Conservation (phyloP, 2,797 vertebrate genomes). For the Sebastes glaucus region DNA sequence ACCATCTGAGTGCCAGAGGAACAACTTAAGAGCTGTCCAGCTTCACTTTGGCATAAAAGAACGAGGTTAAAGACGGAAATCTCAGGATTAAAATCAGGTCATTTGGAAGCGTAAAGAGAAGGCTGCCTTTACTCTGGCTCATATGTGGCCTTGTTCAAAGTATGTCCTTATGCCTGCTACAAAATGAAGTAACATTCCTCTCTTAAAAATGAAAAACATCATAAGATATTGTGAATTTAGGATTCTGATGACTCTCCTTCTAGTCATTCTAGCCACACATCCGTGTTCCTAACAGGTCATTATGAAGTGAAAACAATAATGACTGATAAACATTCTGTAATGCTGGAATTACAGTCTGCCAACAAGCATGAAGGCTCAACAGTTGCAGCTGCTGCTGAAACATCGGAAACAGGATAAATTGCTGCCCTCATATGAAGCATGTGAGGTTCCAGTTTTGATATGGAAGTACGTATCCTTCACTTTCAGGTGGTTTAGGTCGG, state of each 20-base stretch:
- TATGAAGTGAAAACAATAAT: neutral
- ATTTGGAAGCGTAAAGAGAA: neutral
- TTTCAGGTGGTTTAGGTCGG: neutral
- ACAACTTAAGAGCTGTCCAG: neutral
- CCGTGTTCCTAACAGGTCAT: neutral
- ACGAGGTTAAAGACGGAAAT: neutral
- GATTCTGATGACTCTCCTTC: neutral
- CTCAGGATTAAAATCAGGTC: conserved; percentile 4
- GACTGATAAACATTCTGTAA: neutral
- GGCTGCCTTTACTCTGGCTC: neutral
- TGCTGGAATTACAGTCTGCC: neutral
- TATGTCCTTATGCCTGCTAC: neutral
- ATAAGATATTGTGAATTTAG: neutral
- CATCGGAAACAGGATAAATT: neutral
- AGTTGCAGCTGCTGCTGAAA: neutral
- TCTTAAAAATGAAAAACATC: neutral
- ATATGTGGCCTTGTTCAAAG: neutral
- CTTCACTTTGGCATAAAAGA: neutral
- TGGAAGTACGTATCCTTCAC: neutral
- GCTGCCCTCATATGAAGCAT: neutral
- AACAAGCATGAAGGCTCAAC: neutral
- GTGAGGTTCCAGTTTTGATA: neutral
- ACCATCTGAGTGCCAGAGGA: neutral
- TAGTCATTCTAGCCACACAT: neutral
- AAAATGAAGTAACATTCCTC: neutral